These are phyloP conservation scores for Rhynchotus rufescens DNA, from an alignment of 2,797 vertebrate genomes.

Conservation along the genomic window DNA sequence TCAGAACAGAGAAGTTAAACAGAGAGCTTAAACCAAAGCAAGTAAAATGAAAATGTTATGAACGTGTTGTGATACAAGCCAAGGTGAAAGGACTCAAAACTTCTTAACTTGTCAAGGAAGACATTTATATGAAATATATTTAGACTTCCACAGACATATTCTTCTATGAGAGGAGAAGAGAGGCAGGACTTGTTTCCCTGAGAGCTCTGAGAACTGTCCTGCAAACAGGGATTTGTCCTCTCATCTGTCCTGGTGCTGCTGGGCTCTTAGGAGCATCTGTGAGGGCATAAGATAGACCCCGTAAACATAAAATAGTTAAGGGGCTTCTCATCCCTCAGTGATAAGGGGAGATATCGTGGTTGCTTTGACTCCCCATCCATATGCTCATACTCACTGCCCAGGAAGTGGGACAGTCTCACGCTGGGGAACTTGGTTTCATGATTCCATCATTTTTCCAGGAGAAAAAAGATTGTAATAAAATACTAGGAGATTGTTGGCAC, in stretches of 20 bases:
- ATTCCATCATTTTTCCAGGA: neutral
- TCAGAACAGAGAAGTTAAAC: neutral
- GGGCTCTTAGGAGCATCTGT: neutral
- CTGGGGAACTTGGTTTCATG: neutral
- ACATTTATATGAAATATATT: too few species aligned
- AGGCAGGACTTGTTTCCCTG: neutral
- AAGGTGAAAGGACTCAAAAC: neutral
- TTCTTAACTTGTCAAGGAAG: neutral
- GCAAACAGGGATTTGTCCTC: neutral
- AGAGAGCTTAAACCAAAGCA: neutral
- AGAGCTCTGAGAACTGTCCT: neutral
- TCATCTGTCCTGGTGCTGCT: neutral
- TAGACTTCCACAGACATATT: neutral
- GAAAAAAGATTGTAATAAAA: neutral
- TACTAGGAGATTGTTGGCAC: neutral
- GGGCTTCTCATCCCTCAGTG: neutral
- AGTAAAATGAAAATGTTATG: neutral
- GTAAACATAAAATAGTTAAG: too few species aligned
- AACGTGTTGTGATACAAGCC: accelerated
- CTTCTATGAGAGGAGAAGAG: accelerated
- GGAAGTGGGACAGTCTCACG: neutral
- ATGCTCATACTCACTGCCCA: neutral
- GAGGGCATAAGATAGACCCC: neutral
- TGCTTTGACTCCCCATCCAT: neutral
- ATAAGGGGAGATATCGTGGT: neutral